Evolutionary conservation across 2,888 invertebrate species (phyloP).

Genomic region (Schizaphis graminum): DNA sequence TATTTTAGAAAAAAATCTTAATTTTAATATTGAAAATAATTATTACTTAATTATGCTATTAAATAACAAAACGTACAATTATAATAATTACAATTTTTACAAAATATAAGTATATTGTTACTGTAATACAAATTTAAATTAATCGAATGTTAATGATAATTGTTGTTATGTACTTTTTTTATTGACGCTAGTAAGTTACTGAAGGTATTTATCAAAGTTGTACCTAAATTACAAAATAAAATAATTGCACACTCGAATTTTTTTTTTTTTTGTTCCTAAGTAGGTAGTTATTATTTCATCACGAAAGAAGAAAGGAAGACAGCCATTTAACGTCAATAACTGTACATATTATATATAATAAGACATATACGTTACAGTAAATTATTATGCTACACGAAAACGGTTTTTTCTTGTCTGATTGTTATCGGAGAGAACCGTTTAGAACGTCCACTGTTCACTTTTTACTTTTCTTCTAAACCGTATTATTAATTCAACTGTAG

Average conservation of each 20-base stretch:
- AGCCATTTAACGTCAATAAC: background rate
- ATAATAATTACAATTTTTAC: background rate
- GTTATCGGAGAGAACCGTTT: constrained; percentile 38
- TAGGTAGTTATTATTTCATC: constrained; percentile 9
- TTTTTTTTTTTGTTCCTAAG: background rate
- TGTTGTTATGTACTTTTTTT: background rate
- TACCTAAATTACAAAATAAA: background rate
- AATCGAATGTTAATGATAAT: background rate
- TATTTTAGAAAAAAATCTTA: background rate
- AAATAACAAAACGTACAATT: background rate
- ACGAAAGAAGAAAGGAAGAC: constrained; percentile 30
- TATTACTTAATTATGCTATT: background rate
- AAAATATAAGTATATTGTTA: background rate
- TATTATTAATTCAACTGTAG: background rate
- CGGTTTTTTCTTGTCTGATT: constrained; percentile 1
- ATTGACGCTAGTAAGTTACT: background rate
- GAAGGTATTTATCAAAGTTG: background rate
- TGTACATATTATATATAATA: constrained; percentile 10
- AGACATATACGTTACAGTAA: background rate
- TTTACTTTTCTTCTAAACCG: constrained; percentile 29
- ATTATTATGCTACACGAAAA: constrained; percentile 17
- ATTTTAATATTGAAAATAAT: background rate
- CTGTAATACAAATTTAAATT: background rate
- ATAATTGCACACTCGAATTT: background rate
- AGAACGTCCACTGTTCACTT: constrained; percentile 28